These are phyloP conservation scores for Dipodomys stephensi DNA, from an alignment of 2,113 vertebrate species.

Conservation along the genomic window DNA sequence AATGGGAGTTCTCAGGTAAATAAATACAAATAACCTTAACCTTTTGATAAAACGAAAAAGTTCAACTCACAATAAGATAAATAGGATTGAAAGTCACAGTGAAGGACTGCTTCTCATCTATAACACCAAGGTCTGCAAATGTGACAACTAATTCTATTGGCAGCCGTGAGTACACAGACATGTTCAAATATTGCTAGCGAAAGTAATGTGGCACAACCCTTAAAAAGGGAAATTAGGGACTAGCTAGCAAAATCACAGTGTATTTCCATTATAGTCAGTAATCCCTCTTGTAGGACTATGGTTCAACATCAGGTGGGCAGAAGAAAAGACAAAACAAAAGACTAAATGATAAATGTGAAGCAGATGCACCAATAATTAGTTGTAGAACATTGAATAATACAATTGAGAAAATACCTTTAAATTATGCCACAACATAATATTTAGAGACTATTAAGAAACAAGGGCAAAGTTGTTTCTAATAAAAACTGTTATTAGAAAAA, in stretches of 20 bases:
- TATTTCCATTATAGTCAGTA: background rate
- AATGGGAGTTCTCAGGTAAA: background rate
- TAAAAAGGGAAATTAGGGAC: background rate
- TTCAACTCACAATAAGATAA: background rate
- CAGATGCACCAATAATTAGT: no score
- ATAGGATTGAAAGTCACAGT: background rate
- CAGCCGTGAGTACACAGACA: no score
- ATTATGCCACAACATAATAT: no score
- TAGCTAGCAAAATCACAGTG: background rate
- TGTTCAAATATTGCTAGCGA: background rate
- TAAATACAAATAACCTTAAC: background rate
- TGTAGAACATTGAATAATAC: no score
- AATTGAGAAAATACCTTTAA: no score
- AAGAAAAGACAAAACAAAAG: background rate
- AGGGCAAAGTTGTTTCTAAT: no score
- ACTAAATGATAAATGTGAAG: background rate
- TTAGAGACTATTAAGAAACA: no score
- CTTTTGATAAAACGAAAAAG: background rate
- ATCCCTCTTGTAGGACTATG: background rate
- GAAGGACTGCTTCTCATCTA: background rate
- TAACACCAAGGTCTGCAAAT: background rate
- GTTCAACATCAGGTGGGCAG: background rate
- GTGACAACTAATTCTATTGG: background rate
- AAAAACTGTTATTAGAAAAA: no score
- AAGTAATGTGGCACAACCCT: background rate